phyloP scores from a whole-genome alignment of 1,140 invertebrate species.

The Bactericera cockerelli region DNA sequence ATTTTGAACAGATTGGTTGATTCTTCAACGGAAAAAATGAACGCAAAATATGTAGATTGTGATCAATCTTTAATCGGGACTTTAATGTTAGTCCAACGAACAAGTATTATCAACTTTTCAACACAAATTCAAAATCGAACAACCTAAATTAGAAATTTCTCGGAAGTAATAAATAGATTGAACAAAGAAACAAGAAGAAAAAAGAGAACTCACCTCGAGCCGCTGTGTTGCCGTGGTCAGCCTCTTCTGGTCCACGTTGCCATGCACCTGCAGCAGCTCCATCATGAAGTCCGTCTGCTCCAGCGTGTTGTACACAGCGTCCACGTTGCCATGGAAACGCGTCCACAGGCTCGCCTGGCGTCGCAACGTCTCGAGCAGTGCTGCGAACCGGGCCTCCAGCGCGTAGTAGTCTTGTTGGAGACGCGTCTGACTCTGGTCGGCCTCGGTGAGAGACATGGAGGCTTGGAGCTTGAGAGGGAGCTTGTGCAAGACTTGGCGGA shows the following conservation, averaged over 20 bases:
- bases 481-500: conserved; percentile 55
- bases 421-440: conserved; percentile 55
- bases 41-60: too few relatives aligned
- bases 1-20: too few relatives aligned
- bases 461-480: conserved; percentile 51
- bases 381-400: conserved; percentile 47
- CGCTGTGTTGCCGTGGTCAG: conserved; percentile 61
- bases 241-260: conserved; percentile 62
- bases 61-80: too few relatives aligned
- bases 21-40: too few relatives aligned
- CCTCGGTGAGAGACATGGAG: conserved; percentile 50
- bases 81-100: too few relatives aligned
- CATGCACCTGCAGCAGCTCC: conserved; percentile 60
- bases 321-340: conserved; percentile 44
- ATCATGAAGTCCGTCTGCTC: conserved; percentile 73
- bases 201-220: conserved; percentile 44
- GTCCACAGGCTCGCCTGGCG: conserved; percentile 49
- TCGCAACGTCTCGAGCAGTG: conserved; percentile 44
- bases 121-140: too few relatives aligned
- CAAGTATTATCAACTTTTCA: too few relatives aligned
- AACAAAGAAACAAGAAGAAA: conserved; percentile 2
- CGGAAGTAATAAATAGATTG: too few relatives aligned
- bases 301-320: conserved; percentile 58
- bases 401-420: conserved; percentile 52
- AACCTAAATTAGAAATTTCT: too few relatives aligned